Evolutionary conservation across 1,140 invertebrate species (phyloP), one percentile per base, ranked within the genome.

Genomic region (Caenorhabditis tropicalis): DNA sequence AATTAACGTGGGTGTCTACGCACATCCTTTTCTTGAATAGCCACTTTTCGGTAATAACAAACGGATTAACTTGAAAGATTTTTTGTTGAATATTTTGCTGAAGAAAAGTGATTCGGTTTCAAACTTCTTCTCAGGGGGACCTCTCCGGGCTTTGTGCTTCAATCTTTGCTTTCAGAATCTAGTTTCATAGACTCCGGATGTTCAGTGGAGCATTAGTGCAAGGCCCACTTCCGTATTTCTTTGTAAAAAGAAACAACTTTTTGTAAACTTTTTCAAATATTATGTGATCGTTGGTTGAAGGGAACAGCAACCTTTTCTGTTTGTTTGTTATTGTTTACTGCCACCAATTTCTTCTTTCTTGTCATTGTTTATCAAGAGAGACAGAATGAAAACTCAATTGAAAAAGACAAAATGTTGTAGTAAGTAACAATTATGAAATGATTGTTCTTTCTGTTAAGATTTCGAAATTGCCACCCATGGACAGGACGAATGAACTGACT

Each of bases 341-440:
- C 58, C 31, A 6, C 16, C 33, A 3, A 12, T 31, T 19, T 58
- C 29, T 29, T 58, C 53, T 58, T 58, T 58, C 24, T 19, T 21
- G 53, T 58, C 21, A 58, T 65, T 65, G 31, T 65, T 65, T 65
- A 65, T 65, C 29, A 33, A 65, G 6, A 33, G 21, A 0, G 58
- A 36, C 29, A 65, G n/a, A n/a, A n/a, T 43, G 39, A 6, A 43
- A 43, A 5, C 12, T 12, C 39, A 43, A 43, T 6, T 6, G 39
- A 65, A 36, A n/a, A 65, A 65, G 29, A 65, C 58, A 65, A 65
- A 65, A 33, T 65, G 31, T 65, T 65, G 31, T 65, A 65, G 29
- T n/a, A 19, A 33, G 12, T 51, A 51, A 51, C n/a, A 65, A 21
- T 21, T 33, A 24, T 19, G 5, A 33, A 33, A 15, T 33, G 21